Base-by-base conservation (phyloP, 2,113 vertebrate genomes). In the Nothobranchius furzeri region DNA sequence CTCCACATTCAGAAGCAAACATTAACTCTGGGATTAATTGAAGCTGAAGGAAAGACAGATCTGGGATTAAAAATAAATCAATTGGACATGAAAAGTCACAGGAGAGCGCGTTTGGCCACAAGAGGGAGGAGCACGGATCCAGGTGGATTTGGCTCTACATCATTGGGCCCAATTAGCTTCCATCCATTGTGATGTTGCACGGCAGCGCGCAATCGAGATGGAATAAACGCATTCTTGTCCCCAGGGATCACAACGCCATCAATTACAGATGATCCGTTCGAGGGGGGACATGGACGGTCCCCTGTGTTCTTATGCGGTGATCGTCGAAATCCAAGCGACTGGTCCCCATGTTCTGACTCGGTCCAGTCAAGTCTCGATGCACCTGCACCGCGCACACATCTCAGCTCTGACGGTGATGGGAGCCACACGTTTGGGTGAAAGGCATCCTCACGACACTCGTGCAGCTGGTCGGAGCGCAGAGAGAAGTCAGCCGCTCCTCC, bases 91-190 rank as follows among this genome's bases (percentile, higher is more conserved):
- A 66, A 70, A 76, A 24, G 73, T 82, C 87, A 78, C 84, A 55
- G 25, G 77, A 73, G 87, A 78, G 76, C 30, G 64, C 9, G 43
- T 47, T 53, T 60, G 10, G 13, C 63, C 73, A 53, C 37, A 4
- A 54, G 73, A 66, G 75, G 81, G 65, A 59, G 65, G 68, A 70
- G 62, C 67, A 63, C 63, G n/a, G 57, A 63, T 79, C 84, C 85
- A 79, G 83, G 87, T 76, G 86, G 83, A 86, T 55, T 78, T 73
- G 75, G 14, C 70, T 83, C 83, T 68, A 84, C 85, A 88, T 90
- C 85, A 82, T 73, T 60, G 85, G 79, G 83, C 78, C 86, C 82
- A 90, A 89, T 88, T 84, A 86, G 20, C 56, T 13, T 7, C 45
- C 60, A 70, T 79, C 84, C 82, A 35, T 64, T 72, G 76, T 65